Percentiles rank a stretch among this genome's conserved stretches.
These are phyloP conservation scores for Halyomorpha halys DNA, from an alignment of 1,140 invertebrate genomes.

Conservation along the genomic window DNA sequence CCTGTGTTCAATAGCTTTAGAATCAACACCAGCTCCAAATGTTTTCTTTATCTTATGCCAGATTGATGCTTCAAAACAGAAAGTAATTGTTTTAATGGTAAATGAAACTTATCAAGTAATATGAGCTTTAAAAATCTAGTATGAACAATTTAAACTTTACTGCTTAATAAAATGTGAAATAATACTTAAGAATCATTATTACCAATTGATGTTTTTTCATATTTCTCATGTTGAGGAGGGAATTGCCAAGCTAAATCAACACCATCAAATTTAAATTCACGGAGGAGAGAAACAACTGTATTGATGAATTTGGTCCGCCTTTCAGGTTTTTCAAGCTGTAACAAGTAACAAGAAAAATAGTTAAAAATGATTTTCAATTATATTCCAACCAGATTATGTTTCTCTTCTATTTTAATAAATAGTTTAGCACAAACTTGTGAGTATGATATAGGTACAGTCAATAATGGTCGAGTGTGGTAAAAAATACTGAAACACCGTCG, in stretches of 20 bases:
- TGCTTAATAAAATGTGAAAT: background rate
- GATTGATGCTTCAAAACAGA: slow-evolving; percentile 44
- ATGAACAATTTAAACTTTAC: too few species aligned
- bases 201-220: slow-evolving; percentile 54
- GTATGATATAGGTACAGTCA: too few species aligned
- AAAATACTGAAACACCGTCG: too few species aligned
- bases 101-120: background rate
- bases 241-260: slow-evolving; percentile 79
- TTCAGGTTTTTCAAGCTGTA: slow-evolving; percentile 56
- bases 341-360: too few species aligned
- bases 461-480: too few species aligned
- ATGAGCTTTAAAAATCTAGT: too few species aligned
- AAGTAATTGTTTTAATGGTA: background rate
- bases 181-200: slow-evolving; percentile 35
- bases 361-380: too few species aligned
- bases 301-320: slow-evolving; percentile 62
- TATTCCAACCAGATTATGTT: too few species aligned
- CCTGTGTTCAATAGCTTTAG: slow-evolving; percentile 63
- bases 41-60: slow-evolving; percentile 66
- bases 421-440: too few species aligned
- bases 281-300: slow-evolving; percentile 54
- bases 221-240: slow-evolving; percentile 62
- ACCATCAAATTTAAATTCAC: slow-evolving; percentile 75
- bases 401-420: too few species aligned
- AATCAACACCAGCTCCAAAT: slow-evolving; percentile 57